Base-by-base conservation (phyloP, 2,888 invertebrate genomes). In the Geophilus truncorum region DNA sequence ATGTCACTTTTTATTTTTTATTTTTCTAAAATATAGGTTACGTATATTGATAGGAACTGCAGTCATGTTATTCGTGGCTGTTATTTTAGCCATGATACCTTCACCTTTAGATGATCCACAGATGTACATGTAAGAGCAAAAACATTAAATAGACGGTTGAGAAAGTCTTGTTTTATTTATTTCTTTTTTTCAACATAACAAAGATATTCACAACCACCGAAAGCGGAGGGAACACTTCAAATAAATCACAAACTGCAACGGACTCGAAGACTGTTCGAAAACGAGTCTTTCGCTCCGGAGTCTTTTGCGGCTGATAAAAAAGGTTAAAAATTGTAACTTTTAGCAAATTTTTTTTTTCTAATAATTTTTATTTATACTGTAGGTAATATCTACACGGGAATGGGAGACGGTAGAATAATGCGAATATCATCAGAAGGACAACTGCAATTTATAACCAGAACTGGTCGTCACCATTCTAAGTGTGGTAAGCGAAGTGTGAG, bases 381-480 rank as follows among this genome's bases (percentile, higher is more conserved):
- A 80, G 80, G 80, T 7, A 70, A 80, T 28, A 9, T 80, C 18
- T 80, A 80, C 28, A 80, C 80, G 21, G 80, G 80, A n/a, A 23
- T 80, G 23, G 80, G 80, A 10, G 80, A 80, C 18, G 80, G 80
- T 7, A 30, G 80, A 36, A 80, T 80, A n/a, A 34, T 80, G 23
- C 75, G 51, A 23, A 79, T 79, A 30, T 32, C 77, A n/a, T n/a
- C 79, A 5, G 25, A 79, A 45, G 79, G 79, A 23, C 79, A 79
- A 23, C 9, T 45, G 12, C 79, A 79, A 21, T 25, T 80, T n/a
- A 76, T 80, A 34, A 40, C 76, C 7, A 30, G 80, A 23, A 80
- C 80, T 5, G 80, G 80, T n/a, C 76, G 36, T 7, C 36, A 80
- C 21, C 80, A 80, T n/a, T 34, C 80, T 0, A 70, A 80, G 23